Conservation (phyloP, 2,113 vertebrate genomes). For the Otocyon megalotis region DNA sequence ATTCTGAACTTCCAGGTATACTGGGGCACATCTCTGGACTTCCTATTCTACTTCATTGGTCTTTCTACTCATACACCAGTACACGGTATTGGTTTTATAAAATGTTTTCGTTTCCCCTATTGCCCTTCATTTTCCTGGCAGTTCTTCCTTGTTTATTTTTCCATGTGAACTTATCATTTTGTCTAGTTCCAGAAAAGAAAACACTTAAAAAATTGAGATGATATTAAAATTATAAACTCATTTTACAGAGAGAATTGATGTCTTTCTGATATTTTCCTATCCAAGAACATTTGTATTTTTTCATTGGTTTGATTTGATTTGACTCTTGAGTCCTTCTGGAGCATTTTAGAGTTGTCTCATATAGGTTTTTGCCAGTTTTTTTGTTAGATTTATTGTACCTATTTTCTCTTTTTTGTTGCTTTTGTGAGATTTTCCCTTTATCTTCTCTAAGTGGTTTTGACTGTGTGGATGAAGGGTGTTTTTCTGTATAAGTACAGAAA, state of each 20-base stretch:
- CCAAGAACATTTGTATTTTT: neutral
- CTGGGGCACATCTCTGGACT: neutral
- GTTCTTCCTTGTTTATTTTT: conserved; percentile 70
- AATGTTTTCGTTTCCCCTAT: conserved; percentile 36
- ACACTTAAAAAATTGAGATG: neutral
- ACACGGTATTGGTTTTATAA: conserved; percentile 43
- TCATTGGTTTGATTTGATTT: conserved; percentile 37
- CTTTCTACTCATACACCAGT: neutral
- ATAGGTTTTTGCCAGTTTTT: conserved; percentile 28
- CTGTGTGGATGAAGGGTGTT: neutral
- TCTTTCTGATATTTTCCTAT: neutral
- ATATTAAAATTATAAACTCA: conserved; percentile 53
- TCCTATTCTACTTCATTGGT: neutral
- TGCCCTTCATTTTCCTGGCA: conserved; percentile 41
- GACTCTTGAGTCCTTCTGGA: neutral
- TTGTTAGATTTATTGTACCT: neutral
- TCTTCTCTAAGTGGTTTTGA: neutral
- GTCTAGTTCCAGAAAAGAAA: conserved; percentile 19
- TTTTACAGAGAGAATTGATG: neutral
- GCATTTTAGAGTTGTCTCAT: neutral
- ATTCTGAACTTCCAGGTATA: neutral
- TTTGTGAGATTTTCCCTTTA: neutral
- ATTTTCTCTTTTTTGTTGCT: neutral
- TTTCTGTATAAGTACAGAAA: neutral
- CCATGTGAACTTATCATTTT: conserved; percentile 63